A percentile compares a stretch with the other conserved stretches of the same genome.
Conservation (phyloP, 2,113 vertebrate species). For the Brachypodius melanocephalos region DNA sequence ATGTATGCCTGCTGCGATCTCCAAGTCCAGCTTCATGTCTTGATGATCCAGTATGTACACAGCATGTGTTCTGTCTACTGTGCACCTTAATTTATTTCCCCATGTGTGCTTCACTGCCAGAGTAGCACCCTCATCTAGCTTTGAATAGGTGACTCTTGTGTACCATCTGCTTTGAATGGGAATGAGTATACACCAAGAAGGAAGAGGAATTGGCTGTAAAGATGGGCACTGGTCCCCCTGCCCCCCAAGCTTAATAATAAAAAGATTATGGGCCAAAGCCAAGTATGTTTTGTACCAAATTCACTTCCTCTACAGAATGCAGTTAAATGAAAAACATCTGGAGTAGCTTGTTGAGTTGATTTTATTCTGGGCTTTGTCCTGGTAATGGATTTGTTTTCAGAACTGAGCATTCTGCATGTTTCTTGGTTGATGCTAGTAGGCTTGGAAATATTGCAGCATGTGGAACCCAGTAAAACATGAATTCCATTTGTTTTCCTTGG, state of each 20-base stretch:
- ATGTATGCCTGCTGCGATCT: background rate
- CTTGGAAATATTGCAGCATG: constrained; percentile 73
- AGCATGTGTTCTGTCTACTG: background rate
- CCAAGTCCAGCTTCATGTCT: background rate
- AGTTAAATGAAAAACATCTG: constrained; percentile 76
- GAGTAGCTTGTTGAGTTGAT: constrained; percentile 70
- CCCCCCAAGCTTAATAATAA: background rate
- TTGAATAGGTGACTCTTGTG: background rate
- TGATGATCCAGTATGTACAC: background rate
- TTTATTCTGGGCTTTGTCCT: constrained; percentile 62
- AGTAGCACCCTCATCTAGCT: background rate
- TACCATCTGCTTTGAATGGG: background rate
- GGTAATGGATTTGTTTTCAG: constrained; percentile 70
- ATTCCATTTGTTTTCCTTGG: constrained; percentile 80
- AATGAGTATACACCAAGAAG: background rate
- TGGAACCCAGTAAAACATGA: constrained; percentile 73
- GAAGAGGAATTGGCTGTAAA: background rate
- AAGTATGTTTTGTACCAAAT: constrained; percentile 55
- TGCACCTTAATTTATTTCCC: background rate
- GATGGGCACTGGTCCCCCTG: background rate
- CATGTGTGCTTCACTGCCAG: background rate
- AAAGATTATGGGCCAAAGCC: constrained; percentile 42
- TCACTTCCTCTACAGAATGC: constrained; percentile 65
- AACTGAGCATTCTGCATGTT: constrained; percentile 54
- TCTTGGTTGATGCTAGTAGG: constrained; percentile 69